A percentile compares a stretch with the other conserved stretches of the same genome.
phyloP scores from a whole-genome alignment of 2,113 vertebrate genomes.

The Chiloscyllium plagiosum region DNA sequence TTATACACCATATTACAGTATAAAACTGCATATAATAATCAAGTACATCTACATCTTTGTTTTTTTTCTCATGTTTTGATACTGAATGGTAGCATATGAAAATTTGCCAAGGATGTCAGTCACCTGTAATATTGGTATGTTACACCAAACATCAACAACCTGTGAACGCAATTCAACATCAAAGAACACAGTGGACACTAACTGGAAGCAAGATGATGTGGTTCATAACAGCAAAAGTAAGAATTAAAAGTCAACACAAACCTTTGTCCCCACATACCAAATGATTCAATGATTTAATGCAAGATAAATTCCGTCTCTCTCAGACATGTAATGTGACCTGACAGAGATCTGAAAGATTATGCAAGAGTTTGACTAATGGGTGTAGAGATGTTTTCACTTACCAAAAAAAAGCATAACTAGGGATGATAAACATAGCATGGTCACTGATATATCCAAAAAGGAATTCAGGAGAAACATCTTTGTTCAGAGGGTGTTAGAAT shows the following conservation, averaged over 20 bases:
- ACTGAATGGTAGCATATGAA: not conserved
- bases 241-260: not conserved
- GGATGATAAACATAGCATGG: not conserved
- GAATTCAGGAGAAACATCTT: not conserved
- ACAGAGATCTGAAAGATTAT: not conserved
- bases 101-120: not conserved
- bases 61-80: not conserved
- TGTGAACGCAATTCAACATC: not conserved
- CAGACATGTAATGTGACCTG: not conserved
- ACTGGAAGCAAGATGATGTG: not conserved
- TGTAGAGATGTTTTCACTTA: not conserved
- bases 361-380: not conserved
- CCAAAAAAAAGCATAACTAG: not conserved
- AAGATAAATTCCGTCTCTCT: not conserved
- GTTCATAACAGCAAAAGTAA: not conserved
- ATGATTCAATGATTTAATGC: not conserved
- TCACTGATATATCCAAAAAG: not conserved
- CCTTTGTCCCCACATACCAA: not conserved
- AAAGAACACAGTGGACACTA: not conserved
- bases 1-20: not conserved
- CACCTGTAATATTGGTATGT: not conserved
- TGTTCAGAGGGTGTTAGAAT: not conserved
- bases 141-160: not conserved
- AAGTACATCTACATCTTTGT: not conserved
- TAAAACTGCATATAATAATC: not conserved